Conservation (phyloP, 2,113 vertebrate genomes). For the Burhinus oedicnemus region DNA sequence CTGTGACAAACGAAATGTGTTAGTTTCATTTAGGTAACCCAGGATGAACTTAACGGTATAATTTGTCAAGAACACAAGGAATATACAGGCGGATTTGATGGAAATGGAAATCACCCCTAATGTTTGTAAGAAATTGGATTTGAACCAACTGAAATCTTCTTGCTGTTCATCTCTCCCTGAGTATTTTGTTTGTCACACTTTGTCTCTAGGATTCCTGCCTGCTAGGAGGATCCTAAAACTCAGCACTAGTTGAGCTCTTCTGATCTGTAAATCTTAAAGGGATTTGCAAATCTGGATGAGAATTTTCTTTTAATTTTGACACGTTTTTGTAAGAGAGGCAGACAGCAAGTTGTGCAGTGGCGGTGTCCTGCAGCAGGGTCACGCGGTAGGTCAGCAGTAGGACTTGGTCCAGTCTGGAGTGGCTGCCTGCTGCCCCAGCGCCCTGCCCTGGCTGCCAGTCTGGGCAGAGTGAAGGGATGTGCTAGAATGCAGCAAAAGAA, state of each 20-base stretch:
- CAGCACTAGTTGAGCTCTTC: not conserved
- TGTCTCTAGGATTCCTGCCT: not conserved
- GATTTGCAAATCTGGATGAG: not conserved
- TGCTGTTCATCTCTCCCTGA: not conserved
- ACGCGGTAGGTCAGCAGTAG: fast-evolving
- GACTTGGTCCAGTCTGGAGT: not conserved
- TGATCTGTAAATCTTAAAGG: not conserved
- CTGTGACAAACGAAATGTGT: not conserved
- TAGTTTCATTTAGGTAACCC: not conserved
- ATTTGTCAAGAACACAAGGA: not conserved
- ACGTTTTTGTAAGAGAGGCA: not conserved
- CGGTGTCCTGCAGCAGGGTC: not conserved
- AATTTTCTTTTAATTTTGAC: not conserved
- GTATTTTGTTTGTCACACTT: not conserved
- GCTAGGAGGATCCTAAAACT: not conserved
- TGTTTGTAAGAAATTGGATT: constrained; percentile 9
- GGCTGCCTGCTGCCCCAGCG: not conserved
- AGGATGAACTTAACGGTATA: not conserved
- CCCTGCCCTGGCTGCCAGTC: not conserved
- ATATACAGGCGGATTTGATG: not conserved
- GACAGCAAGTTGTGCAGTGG: not conserved
- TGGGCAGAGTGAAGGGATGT: not conserved
- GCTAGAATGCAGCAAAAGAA: not conserved
- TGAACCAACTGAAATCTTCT: constrained; percentile 18
- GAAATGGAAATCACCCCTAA: not conserved